Evolutionary conservation across 2,797 vertebrate genomes (phyloP).

Genomic region (Sebastes taczanowskii): DNA sequence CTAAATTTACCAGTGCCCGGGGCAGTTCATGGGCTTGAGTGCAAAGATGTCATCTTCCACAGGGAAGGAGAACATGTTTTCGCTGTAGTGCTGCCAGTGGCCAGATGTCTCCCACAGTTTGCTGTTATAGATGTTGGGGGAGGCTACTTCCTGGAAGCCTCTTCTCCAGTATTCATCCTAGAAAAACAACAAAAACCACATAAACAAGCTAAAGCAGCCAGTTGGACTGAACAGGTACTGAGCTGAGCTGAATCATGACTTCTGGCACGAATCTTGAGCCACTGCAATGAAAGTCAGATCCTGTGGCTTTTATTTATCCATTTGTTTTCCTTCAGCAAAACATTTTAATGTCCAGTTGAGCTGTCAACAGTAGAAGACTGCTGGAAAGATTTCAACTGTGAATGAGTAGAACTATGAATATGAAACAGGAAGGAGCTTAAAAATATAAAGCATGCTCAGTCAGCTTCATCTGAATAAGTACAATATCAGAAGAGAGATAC

Average conservation of each 20-base stretch:
- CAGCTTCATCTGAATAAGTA: constrained; percentile 2
- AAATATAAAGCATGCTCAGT: constrained; percentile 7
- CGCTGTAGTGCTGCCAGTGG: constrained; percentile 95
- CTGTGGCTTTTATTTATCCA: constrained; percentile 13
- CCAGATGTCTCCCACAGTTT: constrained; percentile 95
- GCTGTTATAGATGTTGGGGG: constrained; percentile 93
- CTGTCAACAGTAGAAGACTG: not conserved
- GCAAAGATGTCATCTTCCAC: constrained; percentile 93
- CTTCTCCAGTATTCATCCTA: constrained; percentile 91
- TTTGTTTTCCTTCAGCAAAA: constrained; percentile 11
- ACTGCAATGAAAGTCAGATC: constrained; percentile 4
- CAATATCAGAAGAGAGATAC: not conserved
- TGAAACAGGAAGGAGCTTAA: not conserved
- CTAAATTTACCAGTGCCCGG: constrained; percentile 90
- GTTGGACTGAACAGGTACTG: constrained; percentile 16
- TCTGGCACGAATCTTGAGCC: not conserved
- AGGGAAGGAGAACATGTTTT: constrained; percentile 95
- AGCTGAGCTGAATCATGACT: not conserved
- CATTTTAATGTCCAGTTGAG: constrained; percentile 82
- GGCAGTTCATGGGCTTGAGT: constrained; percentile 98
- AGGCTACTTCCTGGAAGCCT: constrained; percentile 92
- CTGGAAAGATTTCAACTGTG: not conserved
- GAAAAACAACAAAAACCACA: constrained; percentile 29
- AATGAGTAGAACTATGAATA: constrained; percentile 14
- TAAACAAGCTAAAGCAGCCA: not conserved